Evolutionary conservation across 2,888 invertebrate species (phyloP).

Genomic region (Caenorhabditis sp.): DNA sequence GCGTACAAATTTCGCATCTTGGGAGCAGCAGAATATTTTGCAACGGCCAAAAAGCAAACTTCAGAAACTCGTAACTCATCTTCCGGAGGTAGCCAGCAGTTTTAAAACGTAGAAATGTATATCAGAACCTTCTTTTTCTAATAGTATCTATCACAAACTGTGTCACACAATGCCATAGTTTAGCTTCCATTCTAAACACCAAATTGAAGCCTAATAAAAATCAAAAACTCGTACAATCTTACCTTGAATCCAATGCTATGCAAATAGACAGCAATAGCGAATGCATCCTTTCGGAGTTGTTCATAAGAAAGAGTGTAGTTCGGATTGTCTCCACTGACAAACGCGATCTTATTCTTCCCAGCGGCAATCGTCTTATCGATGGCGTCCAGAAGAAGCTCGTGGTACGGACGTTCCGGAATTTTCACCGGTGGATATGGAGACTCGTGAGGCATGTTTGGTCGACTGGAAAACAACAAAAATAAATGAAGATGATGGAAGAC

Average conservation of each 20-base stretch:
- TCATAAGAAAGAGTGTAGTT: constrained; percentile 55
- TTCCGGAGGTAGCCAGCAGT: no score
- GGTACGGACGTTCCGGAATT: constrained; percentile 66
- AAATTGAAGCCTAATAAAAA: no score
- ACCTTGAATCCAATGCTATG: constrained; percentile 69
- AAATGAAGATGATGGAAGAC: background rate
- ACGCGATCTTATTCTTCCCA: constrained; percentile 70
- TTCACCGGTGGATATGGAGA: constrained; percentile 71
- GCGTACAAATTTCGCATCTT: no score
- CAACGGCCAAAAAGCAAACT: background rate
- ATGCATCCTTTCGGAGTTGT: constrained; percentile 64
- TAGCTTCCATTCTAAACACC: no score
- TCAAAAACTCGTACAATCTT: no score
- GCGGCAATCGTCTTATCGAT: constrained; percentile 64
- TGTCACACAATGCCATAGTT: no score
- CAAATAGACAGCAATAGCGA: constrained; percentile 66
- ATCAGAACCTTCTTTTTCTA: no score
- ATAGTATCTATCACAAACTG: no score
- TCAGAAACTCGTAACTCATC: no score
- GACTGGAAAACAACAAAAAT: background rate
- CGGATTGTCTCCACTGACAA: constrained; percentile 68
- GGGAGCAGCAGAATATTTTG: no score
- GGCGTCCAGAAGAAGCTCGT: constrained; percentile 67
- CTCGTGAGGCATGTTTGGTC: constrained; percentile 57
- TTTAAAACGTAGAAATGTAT: background rate